These are phyloP conservation scores for Pteruthius melanotis DNA, from an alignment of 2,113 vertebrate genomes.

Conservation along the genomic window DNA sequence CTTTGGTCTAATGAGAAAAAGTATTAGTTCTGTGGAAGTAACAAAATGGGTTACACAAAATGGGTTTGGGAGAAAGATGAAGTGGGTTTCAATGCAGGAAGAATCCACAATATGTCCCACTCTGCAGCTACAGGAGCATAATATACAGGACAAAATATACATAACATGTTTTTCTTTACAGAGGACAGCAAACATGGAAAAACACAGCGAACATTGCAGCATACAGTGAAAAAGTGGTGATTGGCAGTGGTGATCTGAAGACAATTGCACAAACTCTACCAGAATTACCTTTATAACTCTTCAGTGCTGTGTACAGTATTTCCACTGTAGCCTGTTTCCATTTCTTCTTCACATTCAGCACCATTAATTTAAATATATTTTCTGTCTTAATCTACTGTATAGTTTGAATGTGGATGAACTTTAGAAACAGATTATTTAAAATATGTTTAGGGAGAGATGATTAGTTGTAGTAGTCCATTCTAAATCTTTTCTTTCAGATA, in stretches of 20 bases:
- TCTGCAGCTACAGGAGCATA: neutral
- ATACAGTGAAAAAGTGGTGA: neutral
- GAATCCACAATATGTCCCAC: neutral
- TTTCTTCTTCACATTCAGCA: neutral
- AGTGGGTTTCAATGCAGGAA: neutral
- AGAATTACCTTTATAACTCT: neutral
- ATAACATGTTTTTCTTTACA: neutral
- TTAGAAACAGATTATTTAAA: neutral
- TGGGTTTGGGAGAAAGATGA: neutral
- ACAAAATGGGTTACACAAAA: neutral
- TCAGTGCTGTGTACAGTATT: neutral
- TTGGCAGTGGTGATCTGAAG: neutral
- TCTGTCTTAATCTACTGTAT: neutral
- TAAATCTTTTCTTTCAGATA: neutral
- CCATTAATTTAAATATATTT: neutral
- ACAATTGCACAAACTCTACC: neutral
- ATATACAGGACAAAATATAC: neutral
- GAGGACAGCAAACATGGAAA: neutral
- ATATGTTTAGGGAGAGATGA: neutral
- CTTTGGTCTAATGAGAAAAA: neutral
- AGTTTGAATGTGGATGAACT: neutral
- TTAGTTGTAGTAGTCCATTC: neutral
- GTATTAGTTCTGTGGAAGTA: neutral
- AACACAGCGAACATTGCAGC: neutral
- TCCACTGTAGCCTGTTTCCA: neutral